A percentile compares a stretch with the other conserved stretches of the same genome.
Conservation (phyloP, 2,113 vertebrate genomes). For the Donacobius atricapilla region DNA sequence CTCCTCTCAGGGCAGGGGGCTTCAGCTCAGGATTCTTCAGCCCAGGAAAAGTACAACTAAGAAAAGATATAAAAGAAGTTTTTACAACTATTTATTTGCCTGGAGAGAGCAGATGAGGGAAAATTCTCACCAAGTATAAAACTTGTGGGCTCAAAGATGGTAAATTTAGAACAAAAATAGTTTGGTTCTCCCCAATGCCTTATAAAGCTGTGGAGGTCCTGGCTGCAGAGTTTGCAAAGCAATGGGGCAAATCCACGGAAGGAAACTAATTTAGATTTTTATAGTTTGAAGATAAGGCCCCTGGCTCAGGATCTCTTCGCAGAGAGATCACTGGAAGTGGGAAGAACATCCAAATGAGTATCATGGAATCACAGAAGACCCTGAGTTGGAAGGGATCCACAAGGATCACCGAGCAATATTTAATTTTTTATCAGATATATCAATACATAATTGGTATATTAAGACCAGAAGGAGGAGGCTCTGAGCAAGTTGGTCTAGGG, state of each 20-base stretch:
- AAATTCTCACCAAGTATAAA: neutral
- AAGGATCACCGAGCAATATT: neutral
- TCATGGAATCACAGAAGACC: neutral
- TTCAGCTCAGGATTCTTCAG: neutral
- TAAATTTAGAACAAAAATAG: neutral
- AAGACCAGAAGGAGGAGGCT: neutral
- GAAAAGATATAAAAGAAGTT: neutral
- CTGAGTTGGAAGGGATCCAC: neutral
- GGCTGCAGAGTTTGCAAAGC: neutral
- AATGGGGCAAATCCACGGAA: accelerated
- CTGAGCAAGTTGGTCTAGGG: neutral
- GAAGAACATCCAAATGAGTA: neutral
- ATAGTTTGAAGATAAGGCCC: neutral
- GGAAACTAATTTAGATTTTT: neutral
- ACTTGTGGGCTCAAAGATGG: neutral
- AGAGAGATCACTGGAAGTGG: neutral
- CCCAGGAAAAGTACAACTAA: neutral
- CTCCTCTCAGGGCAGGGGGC: neutral
- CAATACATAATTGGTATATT: too few species aligned
- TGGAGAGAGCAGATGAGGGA: neutral
- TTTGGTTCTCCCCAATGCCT: neutral
- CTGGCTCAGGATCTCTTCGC: neutral
- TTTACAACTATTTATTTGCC: neutral
- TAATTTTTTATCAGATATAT: neutral
- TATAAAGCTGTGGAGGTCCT: neutral